Conservation (phyloP, 2,888 invertebrate genomes). For the Ptilodon capucinus region DNA sequence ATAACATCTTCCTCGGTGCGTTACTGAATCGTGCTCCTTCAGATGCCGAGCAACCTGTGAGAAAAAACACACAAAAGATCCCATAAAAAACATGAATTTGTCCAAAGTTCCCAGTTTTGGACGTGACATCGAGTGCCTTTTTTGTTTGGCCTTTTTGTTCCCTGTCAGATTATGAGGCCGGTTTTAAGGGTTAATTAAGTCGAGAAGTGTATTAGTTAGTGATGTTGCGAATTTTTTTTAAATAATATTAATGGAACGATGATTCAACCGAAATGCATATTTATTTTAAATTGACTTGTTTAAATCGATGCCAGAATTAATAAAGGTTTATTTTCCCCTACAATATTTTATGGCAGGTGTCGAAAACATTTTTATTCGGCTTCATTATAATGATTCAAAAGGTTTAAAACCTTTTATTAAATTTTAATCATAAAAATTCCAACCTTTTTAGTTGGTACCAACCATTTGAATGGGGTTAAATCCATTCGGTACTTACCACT, state of each 20-base stretch:
- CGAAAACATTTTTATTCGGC: constrained; percentile 1
- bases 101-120: constrained; percentile 64
- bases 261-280: constrained; percentile 34
- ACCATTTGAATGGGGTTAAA: neutral
- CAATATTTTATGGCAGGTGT: neutral
- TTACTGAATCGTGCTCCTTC: constrained; percentile 77
- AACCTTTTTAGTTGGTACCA: neutral
- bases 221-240: constrained; percentile 63
- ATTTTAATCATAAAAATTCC: neutral
- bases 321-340: neutral
- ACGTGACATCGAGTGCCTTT: constrained; percentile 76
- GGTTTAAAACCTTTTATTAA: neutral
- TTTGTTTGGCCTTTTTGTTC: constrained; percentile 66
- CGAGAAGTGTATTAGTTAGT: constrained; percentile 61
- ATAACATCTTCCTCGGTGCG: constrained; percentile 76
- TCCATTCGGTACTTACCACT: too few species aligned
- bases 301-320: constrained; percentile 14
- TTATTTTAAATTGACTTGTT: constrained; percentile 22
- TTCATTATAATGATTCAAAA: neutral
- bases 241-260: constrained; percentile 39
- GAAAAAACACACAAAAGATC: constrained; percentile 77
- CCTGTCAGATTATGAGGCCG: constrained; percentile 62
- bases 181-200: constrained; percentile 77
- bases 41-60: constrained; percentile 74
- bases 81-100: constrained; percentile 75